Base-by-base conservation (phyloP, 1,140 invertebrate species). In the roundworm (Caenorhabditis elegans) region DNA sequence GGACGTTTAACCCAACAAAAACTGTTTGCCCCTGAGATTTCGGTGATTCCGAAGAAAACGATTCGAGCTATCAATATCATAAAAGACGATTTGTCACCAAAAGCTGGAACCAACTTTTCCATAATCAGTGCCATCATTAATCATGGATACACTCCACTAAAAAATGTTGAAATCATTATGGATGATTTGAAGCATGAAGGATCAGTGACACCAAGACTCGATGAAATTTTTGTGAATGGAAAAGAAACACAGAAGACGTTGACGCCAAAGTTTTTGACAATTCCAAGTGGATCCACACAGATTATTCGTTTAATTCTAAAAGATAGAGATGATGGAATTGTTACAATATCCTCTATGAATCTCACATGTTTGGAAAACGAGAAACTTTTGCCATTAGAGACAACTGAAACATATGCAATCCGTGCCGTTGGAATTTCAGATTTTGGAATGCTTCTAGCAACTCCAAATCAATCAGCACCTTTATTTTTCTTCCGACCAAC, bases 101-200 rank as follows among this genome's bases (percentile, higher is more conserved):
- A 13, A 36, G 34, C 46, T 24, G 55, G 39, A 24, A 34, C 36
- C 26, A 34, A 43, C 6, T 79, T 79, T 34, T 79, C 78, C 6
- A 34, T 79, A 11, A 55, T 55, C 55, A 79, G 51, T 47, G 31
- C 78, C n/a, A 79, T 79, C 10, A 79, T 79, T 4, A 79, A 79
- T 48, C 51, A 43, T 47, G 78, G 78, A 6, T 79, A 79, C 19
- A 60, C 78, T 17, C 34, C 53, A 0, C 49, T 79, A 39, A 65
- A 79, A 22, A 49, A 65, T 11, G 78, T 79, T 0, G 36, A 79
- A 79, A 55, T 79, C 3, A 53, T 43, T 10, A 65, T 39, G 51
- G 43, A 79, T 47, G 53, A 79, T 15, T 3, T 79, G 34, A 70
- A 39, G 28, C 60, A 60, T n/a, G 2, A 19, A 3, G 55, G 15